Evolutionary conservation across 37 sponge, comb jelly and placozoan species (phyloP).

Genomic region (Spongia lamella): DNA sequence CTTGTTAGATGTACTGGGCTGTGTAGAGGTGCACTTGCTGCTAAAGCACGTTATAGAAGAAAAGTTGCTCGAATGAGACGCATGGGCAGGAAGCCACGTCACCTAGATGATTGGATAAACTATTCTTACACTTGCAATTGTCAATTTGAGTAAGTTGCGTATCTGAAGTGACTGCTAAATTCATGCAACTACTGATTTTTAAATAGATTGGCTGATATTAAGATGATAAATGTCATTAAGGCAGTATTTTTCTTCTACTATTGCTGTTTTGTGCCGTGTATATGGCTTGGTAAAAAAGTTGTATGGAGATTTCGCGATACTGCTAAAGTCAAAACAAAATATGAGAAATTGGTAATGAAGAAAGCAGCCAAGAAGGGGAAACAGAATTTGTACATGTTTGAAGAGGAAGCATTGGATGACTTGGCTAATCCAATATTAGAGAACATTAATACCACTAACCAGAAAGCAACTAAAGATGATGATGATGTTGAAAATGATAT

Average conservation of each 20-base stretch:
- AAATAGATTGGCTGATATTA: slow-evolving; percentile 65
- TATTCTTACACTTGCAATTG: slow-evolving; percentile 71
- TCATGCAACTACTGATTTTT: too few species aligned
- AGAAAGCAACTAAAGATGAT: too few species aligned
- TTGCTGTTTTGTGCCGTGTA: slow-evolving; percentile 63
- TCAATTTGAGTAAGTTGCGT: slow-evolving; percentile 57
- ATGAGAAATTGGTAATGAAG: slow-evolving; percentile 44
- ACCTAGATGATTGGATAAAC: slow-evolving; percentile 79
- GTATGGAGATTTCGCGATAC: slow-evolving; percentile 57
- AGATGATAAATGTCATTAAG: slow-evolving; percentile 38
- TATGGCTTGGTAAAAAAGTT: slow-evolving; percentile 64
- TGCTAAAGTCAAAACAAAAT: slow-evolving; percentile 27
- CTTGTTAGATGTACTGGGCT: slow-evolving; percentile 67
- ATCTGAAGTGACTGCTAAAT: background rate
- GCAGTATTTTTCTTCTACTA: slow-evolving; percentile 80
- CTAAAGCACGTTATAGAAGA: slow-evolving; percentile 55
- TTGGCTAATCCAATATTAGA: too few species aligned
- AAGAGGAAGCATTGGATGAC: background rate
- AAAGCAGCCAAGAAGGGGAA: slow-evolving; percentile 55
- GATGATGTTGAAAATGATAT: too few species aligned
- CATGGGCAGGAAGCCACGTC: slow-evolving; percentile 51
- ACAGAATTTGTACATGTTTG: slow-evolving; percentile 16
- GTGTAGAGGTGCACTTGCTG: slow-evolving; percentile 74
- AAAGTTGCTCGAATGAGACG: slow-evolving; percentile 37
- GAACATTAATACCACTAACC: too few species aligned